Evolutionary conservation across 2,797 vertebrate genomes (phyloP), one percentile per base, ranked within the genome.

Genomic region (Champsocephalus esox): DNA sequence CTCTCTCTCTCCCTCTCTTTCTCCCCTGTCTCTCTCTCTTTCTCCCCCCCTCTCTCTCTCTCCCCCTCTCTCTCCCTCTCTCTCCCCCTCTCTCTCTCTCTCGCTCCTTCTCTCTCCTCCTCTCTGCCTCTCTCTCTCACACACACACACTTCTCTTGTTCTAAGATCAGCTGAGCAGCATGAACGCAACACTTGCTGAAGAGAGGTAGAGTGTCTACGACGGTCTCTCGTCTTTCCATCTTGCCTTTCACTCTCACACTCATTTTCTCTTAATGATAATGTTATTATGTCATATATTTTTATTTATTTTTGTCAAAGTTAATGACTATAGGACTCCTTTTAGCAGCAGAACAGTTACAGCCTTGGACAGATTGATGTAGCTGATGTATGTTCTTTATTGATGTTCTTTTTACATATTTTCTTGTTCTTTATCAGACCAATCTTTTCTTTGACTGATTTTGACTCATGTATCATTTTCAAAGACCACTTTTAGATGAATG

Each of bases 161-260:
- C 77, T 85, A 81, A 74, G 71, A 80, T 90, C 88, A 87, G 84
- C 92, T 82, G 83, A 89, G 69, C 68, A 9, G 72, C 77, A 79
- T 82, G 86, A 85, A 87, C 81, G 66, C 65, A 13, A 86, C 85
- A 84, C 81, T 86, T 61, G 77, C 75, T 81, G 69, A 82, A 63
- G 75, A 81, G 77, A 90, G 87, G 92, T 91, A 90, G 77, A 79
- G 80, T 86, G 80, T 86, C 76, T 24, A 12, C 28, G 58, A 41
- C 1, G 21, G 60, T 66, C 76, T 88, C 67, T 77, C 4, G 0
- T 62, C 79, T 79, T 78, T 67, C 62, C 81, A 19, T 55, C 52
- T 73, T 52, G 54, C 24, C 64, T 82, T 76, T 80, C 71, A 51
- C 63, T 84, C 45, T 50, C 59, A 9, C 58, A 75, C 72, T 79